Evolutionary conservation across 2,113 vertebrate species (phyloP).

Genomic region (Deroptyus accipitrinus): DNA sequence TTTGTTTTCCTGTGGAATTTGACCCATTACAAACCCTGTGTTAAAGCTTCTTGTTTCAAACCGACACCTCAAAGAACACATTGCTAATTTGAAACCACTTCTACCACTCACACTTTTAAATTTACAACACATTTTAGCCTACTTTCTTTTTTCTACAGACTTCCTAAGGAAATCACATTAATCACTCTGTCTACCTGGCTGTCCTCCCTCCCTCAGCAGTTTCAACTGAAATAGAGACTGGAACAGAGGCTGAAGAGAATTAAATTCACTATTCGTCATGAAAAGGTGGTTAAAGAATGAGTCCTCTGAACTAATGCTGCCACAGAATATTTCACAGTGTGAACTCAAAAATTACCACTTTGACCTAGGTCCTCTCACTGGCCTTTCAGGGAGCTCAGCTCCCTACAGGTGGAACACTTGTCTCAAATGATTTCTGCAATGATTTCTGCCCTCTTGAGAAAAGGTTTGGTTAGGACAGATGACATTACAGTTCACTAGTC

Average conservation of each 20-base stretch:
- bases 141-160: background rate
- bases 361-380: background rate
- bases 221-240: background rate
- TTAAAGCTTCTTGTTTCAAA: background rate
- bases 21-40: background rate
- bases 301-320: background rate
- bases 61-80: background rate
- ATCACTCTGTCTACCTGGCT: background rate
- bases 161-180: background rate
- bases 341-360: background rate
- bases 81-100: background rate
- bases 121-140: background rate
- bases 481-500: background rate
- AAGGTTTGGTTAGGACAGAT: background rate
- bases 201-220: background rate
- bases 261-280: background rate
- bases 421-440: background rate
- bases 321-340: background rate
- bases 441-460: background rate
- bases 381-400: background rate
- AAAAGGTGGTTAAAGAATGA: background rate
- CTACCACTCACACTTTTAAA: background rate
- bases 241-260: background rate
- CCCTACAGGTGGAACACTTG: rapidly evolving
- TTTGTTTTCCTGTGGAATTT: background rate